A percentile compares a stretch with the other conserved stretches of the same genome.
These are phyloP conservation scores for Neoarius graeffei DNA, from an alignment of 2,113 vertebrate genomes.

Conservation along the genomic window DNA sequence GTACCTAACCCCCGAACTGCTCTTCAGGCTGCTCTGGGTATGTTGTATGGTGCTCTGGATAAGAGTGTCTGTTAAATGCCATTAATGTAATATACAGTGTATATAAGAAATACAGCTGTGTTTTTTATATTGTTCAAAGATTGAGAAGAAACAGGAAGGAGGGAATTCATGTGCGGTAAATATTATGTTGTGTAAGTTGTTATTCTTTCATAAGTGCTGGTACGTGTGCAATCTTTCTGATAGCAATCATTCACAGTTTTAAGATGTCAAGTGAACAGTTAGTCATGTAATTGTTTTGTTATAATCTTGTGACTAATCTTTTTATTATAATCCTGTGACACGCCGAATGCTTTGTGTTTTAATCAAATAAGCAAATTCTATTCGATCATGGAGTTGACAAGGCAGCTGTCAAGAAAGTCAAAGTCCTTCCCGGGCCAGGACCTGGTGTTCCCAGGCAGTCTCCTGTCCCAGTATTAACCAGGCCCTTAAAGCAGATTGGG, in stretches of 20 bases:
- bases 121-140: background rate
- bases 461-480: too few species aligned
- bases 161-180: background rate
- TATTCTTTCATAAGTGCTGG: constrained; percentile 29
- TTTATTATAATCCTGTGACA: background rate
- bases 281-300: background rate
- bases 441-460: too few species aligned
- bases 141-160: background rate
- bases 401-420: too few species aligned
- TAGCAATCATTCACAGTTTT: constrained; percentile 43
- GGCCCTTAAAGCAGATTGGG: too few species aligned
- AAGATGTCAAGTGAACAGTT: constrained; percentile 19
- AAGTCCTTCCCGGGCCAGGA: too few species aligned
- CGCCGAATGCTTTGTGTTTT: background rate
- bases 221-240: constrained; percentile 6
- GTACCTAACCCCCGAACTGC: too few species aligned
- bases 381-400: background rate
- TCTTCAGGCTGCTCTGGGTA: too few species aligned
- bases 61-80: too few species aligned
- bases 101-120: background rate
- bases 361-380: background rate
- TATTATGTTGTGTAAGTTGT: constrained; percentile 13
- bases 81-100: too few species aligned
- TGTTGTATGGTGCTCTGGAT: too few species aligned
- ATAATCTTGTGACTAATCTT: constrained; percentile 21